Evolutionary conservation across 2,113 vertebrate genomes (phyloP), one percentile per base, ranked within the genome.

Genomic region (Tupaia chinensis): DNA sequence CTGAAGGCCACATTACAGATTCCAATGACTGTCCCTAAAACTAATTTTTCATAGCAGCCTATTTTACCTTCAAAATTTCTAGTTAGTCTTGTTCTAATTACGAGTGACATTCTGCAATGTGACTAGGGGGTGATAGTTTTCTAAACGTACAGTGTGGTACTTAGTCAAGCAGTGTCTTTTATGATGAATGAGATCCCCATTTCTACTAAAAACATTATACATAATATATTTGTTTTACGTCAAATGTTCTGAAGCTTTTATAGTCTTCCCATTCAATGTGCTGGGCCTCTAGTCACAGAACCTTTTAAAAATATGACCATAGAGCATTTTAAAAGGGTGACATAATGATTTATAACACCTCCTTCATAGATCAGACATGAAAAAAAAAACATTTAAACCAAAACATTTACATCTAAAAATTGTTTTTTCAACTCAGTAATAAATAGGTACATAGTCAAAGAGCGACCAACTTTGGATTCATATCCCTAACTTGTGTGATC

Each of bases 141-240:
- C 93, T 98, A 97, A 89, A 66, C 92, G 96, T 97, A 93, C 23
- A 97, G 70, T 73, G 88, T 76, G 84, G 95, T 93, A 92, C 27
- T 29, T 87, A 94, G 74, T 70, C 88, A 89, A 91, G 70, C 85
- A 70, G 66, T 83, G 61, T 81, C 91, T 56, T 23, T 70, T 85
- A 81, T 98, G 93, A 98, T 96, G 95, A 98, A 98, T 98, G 89
- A 97, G 95, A 93, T 87, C 73, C 61, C 80, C 54, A n/a, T 87
- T 98, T 98, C 63, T 93, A 93, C 0, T 7, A 92, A 97, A 97
- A 98, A 97, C 2, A 94, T 97, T 98, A 98, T 97, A 95, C 87
- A 94, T 96, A 97, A 98, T 97, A 96, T 65, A 97, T 98, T 96
- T 97, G 88, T 97, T 98, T 98, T 98, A 97, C 97, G 97, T 97